These are phyloP conservation scores for Plebejus anna DNA, from an alignment of 2,888 invertebrate genomes.

Conservation along the genomic window DNA sequence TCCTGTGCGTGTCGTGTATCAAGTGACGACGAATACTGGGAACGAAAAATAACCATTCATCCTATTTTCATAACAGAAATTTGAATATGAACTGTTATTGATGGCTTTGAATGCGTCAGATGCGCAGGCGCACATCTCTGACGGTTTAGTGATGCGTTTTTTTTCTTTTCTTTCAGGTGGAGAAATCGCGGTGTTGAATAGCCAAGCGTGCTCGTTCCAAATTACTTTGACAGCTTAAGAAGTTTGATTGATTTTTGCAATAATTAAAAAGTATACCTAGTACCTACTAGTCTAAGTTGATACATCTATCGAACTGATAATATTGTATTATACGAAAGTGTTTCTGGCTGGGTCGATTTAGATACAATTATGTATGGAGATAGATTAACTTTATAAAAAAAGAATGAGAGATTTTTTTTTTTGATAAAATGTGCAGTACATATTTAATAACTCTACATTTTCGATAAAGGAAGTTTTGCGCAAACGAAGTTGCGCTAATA, in stretches of 20 bases:
- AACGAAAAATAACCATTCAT: conserved; percentile 32
- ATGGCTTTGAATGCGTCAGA: conserved; percentile 72
- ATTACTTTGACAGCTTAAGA: conserved; percentile 52
- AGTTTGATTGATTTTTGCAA: conserved; percentile 37
- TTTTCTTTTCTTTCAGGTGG: conserved; percentile 62
- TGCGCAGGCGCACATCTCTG: conserved; percentile 74
- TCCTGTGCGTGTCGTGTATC: conserved; percentile 50
- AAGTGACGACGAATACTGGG: conserved; percentile 21
- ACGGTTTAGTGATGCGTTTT: conserved; percentile 80
- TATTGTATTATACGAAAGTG: neutral
- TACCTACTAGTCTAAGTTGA: neutral
- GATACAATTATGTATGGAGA: too few relatives aligned
- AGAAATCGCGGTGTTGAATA: conserved; percentile 73
- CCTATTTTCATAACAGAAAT: conserved; percentile 58
- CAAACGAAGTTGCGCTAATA: too few relatives aligned
- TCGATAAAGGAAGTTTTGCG: too few relatives aligned
- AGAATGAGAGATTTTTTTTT: too few relatives aligned
- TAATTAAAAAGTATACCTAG: conserved; percentile 22
- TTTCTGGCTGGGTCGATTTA: neutral
- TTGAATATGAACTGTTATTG: conserved; percentile 65
- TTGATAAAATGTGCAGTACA: too few relatives aligned
- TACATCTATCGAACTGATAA: neutral
- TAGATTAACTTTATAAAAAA: too few relatives aligned
- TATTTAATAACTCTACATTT: too few relatives aligned
- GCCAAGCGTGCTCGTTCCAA: conserved; percentile 71